A percentile compares a stretch with the other conserved stretches of the same genome.
These are phyloP conservation scores for Chaenocephalus aceratus DNA, from an alignment of 2,113 vertebrate species.

Conservation along the genomic window DNA sequence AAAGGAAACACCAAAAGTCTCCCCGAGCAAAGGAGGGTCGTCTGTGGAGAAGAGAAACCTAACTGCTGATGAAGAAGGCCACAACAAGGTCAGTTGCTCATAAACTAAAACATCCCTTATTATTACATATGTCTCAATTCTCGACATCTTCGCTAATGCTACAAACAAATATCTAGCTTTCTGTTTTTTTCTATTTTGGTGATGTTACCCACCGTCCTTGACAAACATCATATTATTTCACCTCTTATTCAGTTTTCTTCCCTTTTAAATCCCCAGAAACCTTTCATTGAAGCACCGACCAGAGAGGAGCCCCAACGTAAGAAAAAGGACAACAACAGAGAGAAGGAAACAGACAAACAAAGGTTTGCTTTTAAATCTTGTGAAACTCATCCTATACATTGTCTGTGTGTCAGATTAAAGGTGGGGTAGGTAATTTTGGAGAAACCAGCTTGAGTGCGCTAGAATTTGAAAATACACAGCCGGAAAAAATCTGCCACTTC, in stretches of 20 bases:
- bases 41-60: slow-evolving; percentile 44
- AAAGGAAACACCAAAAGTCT: slow-evolving; percentile 42
- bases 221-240: neutral
- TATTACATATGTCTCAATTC: neutral
- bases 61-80: slow-evolving; percentile 40
- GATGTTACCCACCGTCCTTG: neutral
- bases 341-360: slow-evolving; percentile 63
- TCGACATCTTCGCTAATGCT: neutral
- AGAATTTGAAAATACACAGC: too few relatives aligned
- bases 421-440: too few relatives aligned
- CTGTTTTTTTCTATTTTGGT: neutral
- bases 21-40: slow-evolving; percentile 49
- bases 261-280: slow-evolving; percentile 57
- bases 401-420: neutral
- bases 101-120: neutral
- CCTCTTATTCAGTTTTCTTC: neutral
- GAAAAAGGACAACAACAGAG: slow-evolving; percentile 51
- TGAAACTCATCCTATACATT: neutral
- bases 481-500: too few relatives aligned
- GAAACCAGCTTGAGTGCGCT: too few relatives aligned
- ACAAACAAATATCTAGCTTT: neutral
- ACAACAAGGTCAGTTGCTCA: slow-evolving; percentile 64
- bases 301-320: slow-evolving; percentile 48
- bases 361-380: slow-evolving; percentile 64
- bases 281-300: slow-evolving; percentile 24